These are phyloP conservation scores for Molanna angustata DNA, from an alignment of 2,888 invertebrate genomes.

Conservation along the genomic window DNA sequence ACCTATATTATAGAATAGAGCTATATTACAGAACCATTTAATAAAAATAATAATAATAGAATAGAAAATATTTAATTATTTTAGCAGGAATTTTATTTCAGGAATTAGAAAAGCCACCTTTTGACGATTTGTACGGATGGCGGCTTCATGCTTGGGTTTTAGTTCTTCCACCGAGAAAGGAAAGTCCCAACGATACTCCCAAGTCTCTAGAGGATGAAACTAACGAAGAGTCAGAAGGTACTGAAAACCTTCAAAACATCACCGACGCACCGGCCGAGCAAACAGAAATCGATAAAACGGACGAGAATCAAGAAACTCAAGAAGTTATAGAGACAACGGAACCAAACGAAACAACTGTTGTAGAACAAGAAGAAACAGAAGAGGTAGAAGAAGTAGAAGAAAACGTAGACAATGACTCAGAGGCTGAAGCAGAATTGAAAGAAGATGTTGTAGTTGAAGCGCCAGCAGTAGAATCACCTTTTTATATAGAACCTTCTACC, in stretches of 20 bases:
- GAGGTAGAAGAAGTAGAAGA: background rate
- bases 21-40: no score
- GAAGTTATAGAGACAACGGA: slow-evolving; percentile 34
- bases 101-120: slow-evolving; percentile 63
- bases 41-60: background rate
- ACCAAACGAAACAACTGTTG: slow-evolving; percentile 38
- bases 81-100: slow-evolving; percentile 37
- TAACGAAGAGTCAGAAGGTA: background rate
- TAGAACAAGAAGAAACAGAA: background rate
- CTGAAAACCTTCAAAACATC: background rate
- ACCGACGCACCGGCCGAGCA: background rate
- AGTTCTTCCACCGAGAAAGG: slow-evolving; percentile 52
- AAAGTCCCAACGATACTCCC: background rate
- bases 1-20: no score
- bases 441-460: background rate
- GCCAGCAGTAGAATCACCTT: slow-evolving; percentile 44
- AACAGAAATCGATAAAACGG: background rate
- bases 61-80: background rate
- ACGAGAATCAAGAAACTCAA: background rate
- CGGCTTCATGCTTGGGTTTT: slow-evolving; percentile 85
- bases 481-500: slow-evolving; percentile 84
- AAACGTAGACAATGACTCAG: background rate
- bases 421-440: slow-evolving; percentile 1
- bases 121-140: slow-evolving; percentile 64
- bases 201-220: background rate